These are phyloP conservation scores for Eptesicus fuscus DNA, from an alignment of 2,113 vertebrate genomes.

Conservation along the genomic window DNA sequence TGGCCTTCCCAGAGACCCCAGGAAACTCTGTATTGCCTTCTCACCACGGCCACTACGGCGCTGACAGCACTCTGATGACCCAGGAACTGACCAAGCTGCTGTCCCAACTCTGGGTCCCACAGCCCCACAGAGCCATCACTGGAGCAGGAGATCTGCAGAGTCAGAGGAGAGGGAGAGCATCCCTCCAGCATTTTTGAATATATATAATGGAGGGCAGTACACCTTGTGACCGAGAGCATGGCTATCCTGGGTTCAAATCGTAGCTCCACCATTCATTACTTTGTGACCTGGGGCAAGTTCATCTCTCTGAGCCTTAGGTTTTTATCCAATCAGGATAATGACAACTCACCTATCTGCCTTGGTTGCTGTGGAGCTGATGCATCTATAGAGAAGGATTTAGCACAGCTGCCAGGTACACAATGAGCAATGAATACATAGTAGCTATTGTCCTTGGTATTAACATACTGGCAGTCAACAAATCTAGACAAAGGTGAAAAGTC, in stretches of 20 bases:
- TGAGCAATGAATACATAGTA: background rate
- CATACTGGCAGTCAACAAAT: background rate
- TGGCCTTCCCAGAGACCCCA: background rate
- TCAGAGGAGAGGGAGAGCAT: background rate
- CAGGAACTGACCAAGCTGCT: constrained; percentile 79
- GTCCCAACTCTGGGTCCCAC: constrained; percentile 82
- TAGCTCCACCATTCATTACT: background rate
- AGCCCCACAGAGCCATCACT: constrained; percentile 84
- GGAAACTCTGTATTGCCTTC: background rate
- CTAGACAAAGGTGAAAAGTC: constrained; percentile 33
- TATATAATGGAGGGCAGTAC: background rate
- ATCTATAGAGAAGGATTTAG: background rate
- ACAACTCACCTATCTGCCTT: background rate
- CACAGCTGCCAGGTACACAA: background rate
- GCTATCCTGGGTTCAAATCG: background rate
- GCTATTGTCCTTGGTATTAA: background rate
- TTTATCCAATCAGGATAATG: background rate
- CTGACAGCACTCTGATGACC: constrained; percentile 83
- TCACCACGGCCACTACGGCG: constrained; percentile 83
- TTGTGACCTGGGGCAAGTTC: background rate
- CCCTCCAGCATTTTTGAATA: background rate
- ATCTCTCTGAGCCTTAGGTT: background rate
- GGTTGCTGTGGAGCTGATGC: background rate
- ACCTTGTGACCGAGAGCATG: background rate
- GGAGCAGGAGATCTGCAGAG: constrained; percentile 84